phyloP scores from a whole-genome alignment of 2,797 vertebrate species.

The Apodemus agrarius region DNA sequence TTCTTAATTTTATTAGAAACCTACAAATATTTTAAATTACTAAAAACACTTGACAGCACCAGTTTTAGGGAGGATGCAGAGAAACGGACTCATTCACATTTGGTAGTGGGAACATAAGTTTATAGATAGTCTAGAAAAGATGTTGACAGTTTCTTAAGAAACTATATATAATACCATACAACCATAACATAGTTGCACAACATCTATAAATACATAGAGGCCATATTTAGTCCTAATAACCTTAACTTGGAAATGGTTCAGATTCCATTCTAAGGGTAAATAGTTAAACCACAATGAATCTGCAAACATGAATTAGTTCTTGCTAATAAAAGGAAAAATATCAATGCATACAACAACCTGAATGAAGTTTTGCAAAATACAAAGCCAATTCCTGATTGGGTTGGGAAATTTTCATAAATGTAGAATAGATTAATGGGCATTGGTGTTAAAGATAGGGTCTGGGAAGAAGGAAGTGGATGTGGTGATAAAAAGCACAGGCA shows the following conservation, averaged over 20 bases:
- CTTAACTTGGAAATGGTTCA: constrained; percentile 44
- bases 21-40: not conserved
- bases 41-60: not conserved
- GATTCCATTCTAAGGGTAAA: not conserved
- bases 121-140: not conserved
- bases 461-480: not conserved
- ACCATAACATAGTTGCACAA: not conserved
- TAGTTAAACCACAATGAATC: constrained; percentile 36
- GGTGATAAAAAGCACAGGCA: not conserved
- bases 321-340: constrained; percentile 18
- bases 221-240: constrained; percentile 1
- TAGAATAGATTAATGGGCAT: constrained; percentile 26
- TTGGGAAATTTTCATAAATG: constrained; percentile 32
- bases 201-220: not conserved
- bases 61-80: not conserved
- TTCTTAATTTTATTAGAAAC: too few relatives aligned
- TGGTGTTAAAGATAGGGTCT: not conserved
- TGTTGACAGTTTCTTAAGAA: constrained; percentile 40
- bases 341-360: not conserved
- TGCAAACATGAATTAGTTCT: constrained; percentile 5
- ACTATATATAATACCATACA: not conserved
- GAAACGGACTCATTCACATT: constrained; percentile 9
- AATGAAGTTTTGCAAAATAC: constrained; percentile 35
- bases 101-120: not conserved
- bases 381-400: not conserved